Evolutionary conservation across 2,113 vertebrate genomes (phyloP).

Genomic region (Bungarus multicinctus): DNA sequence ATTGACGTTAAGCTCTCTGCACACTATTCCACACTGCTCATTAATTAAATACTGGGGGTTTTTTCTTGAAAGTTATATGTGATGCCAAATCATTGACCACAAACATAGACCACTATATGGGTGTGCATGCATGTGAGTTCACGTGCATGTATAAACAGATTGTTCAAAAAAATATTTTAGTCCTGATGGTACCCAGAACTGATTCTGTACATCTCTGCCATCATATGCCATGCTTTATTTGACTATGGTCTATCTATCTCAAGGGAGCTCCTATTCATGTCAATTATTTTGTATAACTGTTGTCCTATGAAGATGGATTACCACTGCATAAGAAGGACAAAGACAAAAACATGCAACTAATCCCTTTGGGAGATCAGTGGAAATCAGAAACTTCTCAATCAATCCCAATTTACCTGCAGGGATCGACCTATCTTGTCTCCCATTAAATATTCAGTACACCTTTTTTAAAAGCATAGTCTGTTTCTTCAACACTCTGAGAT

Average conservation of each 20-base stretch:
- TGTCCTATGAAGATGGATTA: neutral
- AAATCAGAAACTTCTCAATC: neutral
- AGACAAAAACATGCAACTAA: neutral
- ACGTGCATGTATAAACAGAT: neutral
- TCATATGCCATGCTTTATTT: neutral
- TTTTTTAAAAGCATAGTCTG: neutral
- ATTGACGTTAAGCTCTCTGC: conserved; percentile 2
- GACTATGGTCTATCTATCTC: neutral
- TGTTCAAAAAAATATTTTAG: neutral
- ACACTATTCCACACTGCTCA: neutral
- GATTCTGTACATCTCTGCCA: neutral
- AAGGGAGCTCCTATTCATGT: neutral
- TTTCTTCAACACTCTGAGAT: neutral
- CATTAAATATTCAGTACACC: neutral
- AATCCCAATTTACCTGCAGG: neutral
- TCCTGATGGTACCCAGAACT: neutral
- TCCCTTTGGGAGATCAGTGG: neutral
- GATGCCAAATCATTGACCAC: neutral
- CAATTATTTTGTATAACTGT: neutral
- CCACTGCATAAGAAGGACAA: neutral
- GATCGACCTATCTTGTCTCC: neutral
- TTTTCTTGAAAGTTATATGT: neutral
- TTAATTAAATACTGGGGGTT: conserved; percentile 12
- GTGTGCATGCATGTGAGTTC: neutral
- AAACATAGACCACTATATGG: neutral